Percentiles rank a stretch among this genome's conserved stretches.
Conservation (phyloP, 2,797 vertebrate species). For the Lagorchestes hirsutus region DNA sequence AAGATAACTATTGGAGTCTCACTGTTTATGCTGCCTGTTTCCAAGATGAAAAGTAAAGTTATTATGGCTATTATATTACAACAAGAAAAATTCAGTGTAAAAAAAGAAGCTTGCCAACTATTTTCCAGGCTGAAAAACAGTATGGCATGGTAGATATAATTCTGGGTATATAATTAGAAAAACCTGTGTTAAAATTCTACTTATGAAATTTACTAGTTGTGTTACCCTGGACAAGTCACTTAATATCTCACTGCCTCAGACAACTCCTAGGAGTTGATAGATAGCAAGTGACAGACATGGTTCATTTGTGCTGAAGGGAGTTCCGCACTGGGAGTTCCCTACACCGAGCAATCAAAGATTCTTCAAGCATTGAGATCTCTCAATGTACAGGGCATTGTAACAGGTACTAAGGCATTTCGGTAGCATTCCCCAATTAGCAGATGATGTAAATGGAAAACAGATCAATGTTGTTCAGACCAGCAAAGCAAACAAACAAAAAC, state of each 20-base stretch:
- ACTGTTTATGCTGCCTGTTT: conserved; percentile 69
- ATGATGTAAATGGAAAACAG: conserved; percentile 59
- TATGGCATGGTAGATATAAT: background rate
- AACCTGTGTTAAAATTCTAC: background rate
- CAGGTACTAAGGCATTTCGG: background rate
- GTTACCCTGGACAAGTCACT: background rate
- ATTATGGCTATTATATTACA: background rate
- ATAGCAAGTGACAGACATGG: background rate
- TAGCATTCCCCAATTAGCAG: conserved; percentile 56
- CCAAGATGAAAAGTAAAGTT: conserved; percentile 51
- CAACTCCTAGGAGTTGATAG: background rate
- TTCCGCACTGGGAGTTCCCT: background rate
- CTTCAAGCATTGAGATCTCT: conserved; percentile 2
- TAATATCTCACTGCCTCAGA: background rate
- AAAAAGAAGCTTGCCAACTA: background rate
- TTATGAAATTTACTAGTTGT: background rate
- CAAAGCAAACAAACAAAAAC: conserved; percentile 64
- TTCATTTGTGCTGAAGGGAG: background rate
- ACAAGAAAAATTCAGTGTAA: background rate
- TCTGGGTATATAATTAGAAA: background rate
- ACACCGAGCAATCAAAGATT: background rate
- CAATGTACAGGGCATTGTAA: background rate
- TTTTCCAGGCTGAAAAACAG: background rate
- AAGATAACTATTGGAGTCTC: conserved; percentile 2
- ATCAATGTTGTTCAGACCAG: conserved; percentile 50